These are phyloP conservation scores for Mythimna albipuncta DNA, from an alignment of 2,888 invertebrate genomes.

Conservation along the genomic window DNA sequence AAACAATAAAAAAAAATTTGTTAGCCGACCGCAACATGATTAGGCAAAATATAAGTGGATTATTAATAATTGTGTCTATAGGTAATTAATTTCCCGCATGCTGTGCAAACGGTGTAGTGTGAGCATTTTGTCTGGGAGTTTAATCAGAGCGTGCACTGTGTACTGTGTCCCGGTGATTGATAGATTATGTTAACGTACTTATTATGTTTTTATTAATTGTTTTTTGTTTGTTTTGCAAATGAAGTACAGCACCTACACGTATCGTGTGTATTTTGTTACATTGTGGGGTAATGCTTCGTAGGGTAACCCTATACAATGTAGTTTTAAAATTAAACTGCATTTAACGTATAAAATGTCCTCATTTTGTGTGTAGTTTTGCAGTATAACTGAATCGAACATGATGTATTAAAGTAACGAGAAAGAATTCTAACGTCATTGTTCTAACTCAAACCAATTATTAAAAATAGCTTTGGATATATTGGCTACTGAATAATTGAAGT, in stretches of 20 bases:
- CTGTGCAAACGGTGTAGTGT: conserved; percentile 12
- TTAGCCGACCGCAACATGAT: background rate
- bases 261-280: background rate
- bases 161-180: conserved; percentile 31
- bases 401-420: no score
- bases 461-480: no score
- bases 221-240: conserved; percentile 26
- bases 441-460: no score
- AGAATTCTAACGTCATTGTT: background rate
- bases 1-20: no score
- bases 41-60: background rate
- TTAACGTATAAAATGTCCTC: no score
- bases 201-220: conserved; percentile 22
- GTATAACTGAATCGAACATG: no score
- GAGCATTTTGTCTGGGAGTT: conserved; percentile 33
- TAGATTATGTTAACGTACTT: conserved; percentile 4
- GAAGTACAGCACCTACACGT: background rate
- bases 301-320: background rate
- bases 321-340: background rate
- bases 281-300: background rate
- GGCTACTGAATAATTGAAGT: no score
- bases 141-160: conserved; percentile 36
- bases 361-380: no score
- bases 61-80: background rate
- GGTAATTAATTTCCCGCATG: conserved; percentile 44